Base-by-base conservation (phyloP, 2,113 vertebrate species). In the Accipiter virgatus region DNA sequence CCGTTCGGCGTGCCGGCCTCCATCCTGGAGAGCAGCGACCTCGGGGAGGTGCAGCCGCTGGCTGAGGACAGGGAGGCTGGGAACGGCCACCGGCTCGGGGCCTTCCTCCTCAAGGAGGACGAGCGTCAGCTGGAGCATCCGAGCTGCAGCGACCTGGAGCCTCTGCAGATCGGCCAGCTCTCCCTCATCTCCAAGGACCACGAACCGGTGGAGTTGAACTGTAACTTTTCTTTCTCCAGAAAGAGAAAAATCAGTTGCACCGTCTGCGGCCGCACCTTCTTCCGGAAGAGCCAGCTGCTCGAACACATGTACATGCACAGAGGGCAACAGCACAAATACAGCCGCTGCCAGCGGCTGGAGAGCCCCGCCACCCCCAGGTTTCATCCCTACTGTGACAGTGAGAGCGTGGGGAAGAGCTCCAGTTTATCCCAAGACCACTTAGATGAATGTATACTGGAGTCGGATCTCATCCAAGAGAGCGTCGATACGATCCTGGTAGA, bases 301-400 rank as follows among this genome's bases (percentile, higher is more conserved):
- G 99, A 99, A 84, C 99, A 99, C 98, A 99, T 99, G 99, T 99
- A 99, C 96, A 97, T 97, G 3, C 99, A 99, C 97, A 99, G 99
- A 22, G 98, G 99, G 48, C 99, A 99, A 77, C 98, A 99, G 16
- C 98, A 98, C 81, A 99, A 98, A 71, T 97, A 98, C n/a, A 95
- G 98, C 92, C 98, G 98, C 80, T 99, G 99, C 98, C 98, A 98
- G 93, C 98, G 98, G 61, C 98, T 99, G 88, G 98, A 98, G 84
- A 98, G 98, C 86, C 97, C 98, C 12, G 34, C 97, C 38, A 98
- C 98, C 61, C 98, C 99, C 79, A 98, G 98, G 94, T 98, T 98
- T 61, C 98, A 97, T 89, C 98, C 98, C 6, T 98, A 98, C 88
- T 98, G 98, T 27, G 98, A 99, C 89, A 98, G 90, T 0, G 98